A percentile compares a stretch with the other conserved stretches of the same genome.
phyloP scores from a whole-genome alignment of 2,888 invertebrate genomes.

The Himalopsyche tibetana region DNA sequence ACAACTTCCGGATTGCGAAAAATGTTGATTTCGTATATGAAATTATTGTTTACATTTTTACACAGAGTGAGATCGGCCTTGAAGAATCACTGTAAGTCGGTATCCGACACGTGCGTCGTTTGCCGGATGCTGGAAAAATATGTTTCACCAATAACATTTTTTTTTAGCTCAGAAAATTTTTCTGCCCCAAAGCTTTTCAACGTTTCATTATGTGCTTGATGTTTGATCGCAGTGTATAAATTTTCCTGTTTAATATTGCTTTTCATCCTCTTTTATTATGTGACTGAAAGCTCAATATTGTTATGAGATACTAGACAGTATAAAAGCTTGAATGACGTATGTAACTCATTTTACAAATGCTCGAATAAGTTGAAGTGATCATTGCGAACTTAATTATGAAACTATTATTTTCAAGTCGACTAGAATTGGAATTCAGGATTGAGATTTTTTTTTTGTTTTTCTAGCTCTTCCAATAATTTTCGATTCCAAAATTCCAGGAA shows the following conservation, averaged over 20 bases:
- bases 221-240: background rate
- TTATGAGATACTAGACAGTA: background rate
- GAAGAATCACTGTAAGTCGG: background rate
- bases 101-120: background rate
- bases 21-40: background rate
- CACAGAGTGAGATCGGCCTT: background rate
- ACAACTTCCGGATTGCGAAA: constrained; percentile 8
- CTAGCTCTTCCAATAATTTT: too few species aligned
- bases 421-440: too few species aligned
- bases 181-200: background rate
- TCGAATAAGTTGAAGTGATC: too few species aligned
- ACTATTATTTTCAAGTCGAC: too few species aligned
- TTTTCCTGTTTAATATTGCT: background rate
- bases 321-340: too few species aligned
- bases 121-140: background rate
- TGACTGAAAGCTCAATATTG: background rate
- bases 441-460: too few species aligned
- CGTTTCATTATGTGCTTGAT: background rate
- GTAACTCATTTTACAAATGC: too few species aligned
- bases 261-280: background rate
- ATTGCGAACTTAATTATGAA: too few species aligned
- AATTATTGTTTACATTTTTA: background rate
- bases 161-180: background rate
- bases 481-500: too few species aligned
- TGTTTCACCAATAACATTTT: background rate